Evolutionary conservation across 2,113 vertebrate genomes (phyloP).

Genomic region (Seriola quinqueradiata): DNA sequence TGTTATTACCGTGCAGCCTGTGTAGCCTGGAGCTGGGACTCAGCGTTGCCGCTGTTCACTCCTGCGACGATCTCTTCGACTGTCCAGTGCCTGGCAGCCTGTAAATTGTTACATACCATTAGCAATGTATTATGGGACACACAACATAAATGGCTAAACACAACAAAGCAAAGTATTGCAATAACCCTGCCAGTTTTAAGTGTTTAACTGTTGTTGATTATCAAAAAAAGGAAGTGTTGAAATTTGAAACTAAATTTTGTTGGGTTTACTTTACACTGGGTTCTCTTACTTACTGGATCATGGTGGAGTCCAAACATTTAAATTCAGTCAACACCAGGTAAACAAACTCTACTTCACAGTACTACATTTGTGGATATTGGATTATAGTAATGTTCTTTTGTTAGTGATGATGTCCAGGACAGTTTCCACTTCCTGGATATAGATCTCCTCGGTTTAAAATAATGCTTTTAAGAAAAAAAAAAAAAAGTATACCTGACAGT

Average conservation of each 20-base stretch:
- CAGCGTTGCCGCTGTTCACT: slow-evolving; percentile 86
- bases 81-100: slow-evolving; percentile 91
- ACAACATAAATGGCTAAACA: neutral
- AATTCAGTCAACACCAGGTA: neutral
- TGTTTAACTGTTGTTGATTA: neutral
- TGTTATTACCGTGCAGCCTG: slow-evolving; percentile 94
- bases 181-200: neutral
- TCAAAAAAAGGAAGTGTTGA: neutral
- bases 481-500: slow-evolving; percentile 86
- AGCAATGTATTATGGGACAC: neutral
- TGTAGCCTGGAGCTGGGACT: slow-evolving; percentile 93
- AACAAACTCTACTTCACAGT: neutral
- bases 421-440: too few relatives aligned
- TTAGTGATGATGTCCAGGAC: too few relatives aligned
- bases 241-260: neutral
- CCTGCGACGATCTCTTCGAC: slow-evolving; percentile 95
- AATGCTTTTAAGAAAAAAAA: neutral
- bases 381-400: neutral
- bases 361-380: neutral
- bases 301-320: neutral
- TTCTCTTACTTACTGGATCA: neutral
- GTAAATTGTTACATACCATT: neutral
- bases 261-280: too few relatives aligned
- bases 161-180: neutral
- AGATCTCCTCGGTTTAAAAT: neutral